Conservation (phyloP, 2,888 invertebrate species). For the Exocentrus adspersus region DNA sequence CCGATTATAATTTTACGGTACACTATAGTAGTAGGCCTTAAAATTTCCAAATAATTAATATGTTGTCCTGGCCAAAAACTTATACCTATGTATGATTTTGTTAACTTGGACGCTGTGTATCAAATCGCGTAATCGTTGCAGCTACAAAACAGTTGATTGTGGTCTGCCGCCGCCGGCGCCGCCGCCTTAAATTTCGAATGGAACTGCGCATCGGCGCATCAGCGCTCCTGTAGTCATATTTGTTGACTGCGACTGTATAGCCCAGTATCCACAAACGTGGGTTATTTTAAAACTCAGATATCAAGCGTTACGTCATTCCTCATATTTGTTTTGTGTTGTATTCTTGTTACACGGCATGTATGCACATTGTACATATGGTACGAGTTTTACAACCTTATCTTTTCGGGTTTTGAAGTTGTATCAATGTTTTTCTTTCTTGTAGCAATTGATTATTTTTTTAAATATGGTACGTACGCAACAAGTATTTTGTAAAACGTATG, state of each 20-base stretch:
- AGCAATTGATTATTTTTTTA: not conserved
- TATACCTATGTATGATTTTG: no score
- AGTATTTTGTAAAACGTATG: not conserved
- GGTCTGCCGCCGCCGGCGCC: not conserved
- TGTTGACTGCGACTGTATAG: not conserved
- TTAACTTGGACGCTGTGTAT: no score
- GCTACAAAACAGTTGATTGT: no score
- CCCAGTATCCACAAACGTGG: constrained; percentile 7
- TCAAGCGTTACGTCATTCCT: constrained; percentile 19
- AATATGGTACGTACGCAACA: not conserved
- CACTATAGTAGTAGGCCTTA: no score
- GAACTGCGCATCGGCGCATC: not conserved
- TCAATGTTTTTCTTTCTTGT: not conserved
- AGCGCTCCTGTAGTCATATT: not conserved
- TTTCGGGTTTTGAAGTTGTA: not conserved
- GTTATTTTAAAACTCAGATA: constrained; percentile 26
- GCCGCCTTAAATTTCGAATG: no score
- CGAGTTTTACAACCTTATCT: not conserved
- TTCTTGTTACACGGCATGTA: constrained; percentile 8
- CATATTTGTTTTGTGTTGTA: constrained; percentile 16
- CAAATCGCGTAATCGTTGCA: no score
- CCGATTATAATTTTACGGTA: no score
- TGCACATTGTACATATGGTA: constrained; percentile 1
- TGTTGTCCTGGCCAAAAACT: no score
- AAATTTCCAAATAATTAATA: no score